Conservation (phyloP, 2,113 vertebrate genomes). For the Chauna torquata region DNA sequence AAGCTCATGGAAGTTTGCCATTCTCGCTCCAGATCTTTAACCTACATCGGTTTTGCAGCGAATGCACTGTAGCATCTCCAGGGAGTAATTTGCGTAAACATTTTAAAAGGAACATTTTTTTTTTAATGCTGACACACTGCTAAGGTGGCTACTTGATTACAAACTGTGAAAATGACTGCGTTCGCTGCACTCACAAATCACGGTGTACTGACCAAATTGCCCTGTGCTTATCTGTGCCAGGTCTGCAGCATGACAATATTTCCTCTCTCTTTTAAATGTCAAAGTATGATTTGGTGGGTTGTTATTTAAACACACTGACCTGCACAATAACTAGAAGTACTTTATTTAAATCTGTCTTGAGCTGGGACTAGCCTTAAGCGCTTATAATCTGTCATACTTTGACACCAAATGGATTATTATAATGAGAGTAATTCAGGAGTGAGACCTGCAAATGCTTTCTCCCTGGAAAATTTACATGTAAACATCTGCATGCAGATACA, state of each 20-base stretch:
- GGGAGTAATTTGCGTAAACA: constrained; percentile 45
- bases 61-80: background rate
- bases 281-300: constrained; percentile 50
- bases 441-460: constrained; percentile 13
- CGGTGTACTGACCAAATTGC: constrained; percentile 53
- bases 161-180: constrained; percentile 49
- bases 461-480: constrained; percentile 54
- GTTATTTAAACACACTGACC: constrained; percentile 66
- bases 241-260: constrained; percentile 47
- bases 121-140: constrained; percentile 53
- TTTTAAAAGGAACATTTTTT: constrained; percentile 50
- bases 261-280: constrained; percentile 63
- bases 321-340: constrained; percentile 63
- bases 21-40: constrained; percentile 17
- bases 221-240: constrained; percentile 37
- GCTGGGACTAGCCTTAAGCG: constrained; percentile 44
- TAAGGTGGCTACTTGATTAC: constrained; percentile 48
- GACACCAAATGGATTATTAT: constrained; percentile 60
- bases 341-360: constrained; percentile 60
- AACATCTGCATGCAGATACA: constrained; percentile 15
- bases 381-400: constrained; percentile 56
- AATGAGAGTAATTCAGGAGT: constrained; percentile 59
- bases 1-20: constrained; percentile 7
- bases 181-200: constrained; percentile 46
- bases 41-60: background rate